Evolutionary conservation across 2,888 invertebrate species (phyloP).

Genomic region (Sesamia inferens): DNA sequence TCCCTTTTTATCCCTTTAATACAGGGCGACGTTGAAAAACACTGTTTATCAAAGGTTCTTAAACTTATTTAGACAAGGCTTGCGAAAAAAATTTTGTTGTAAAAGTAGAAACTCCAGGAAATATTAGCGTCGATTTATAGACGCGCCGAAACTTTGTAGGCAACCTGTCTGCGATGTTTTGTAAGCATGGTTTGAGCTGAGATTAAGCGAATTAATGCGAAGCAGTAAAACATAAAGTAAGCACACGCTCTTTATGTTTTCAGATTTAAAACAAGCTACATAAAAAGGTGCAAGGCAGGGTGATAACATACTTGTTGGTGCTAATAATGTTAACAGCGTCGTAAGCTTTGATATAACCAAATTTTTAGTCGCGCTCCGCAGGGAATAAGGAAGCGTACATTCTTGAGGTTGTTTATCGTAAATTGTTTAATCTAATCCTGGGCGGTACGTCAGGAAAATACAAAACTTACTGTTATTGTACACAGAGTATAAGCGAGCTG

Average conservation of each 20-base stretch:
- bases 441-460: constrained; percentile 42
- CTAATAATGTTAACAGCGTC: constrained; percentile 41
- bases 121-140: constrained; percentile 60
- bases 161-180: constrained; percentile 44
- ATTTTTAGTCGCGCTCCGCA: constrained; percentile 37
- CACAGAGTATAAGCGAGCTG: constrained; percentile 16
- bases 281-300: constrained; percentile 22
- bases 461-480: constrained; percentile 39
- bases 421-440: constrained; percentile 56
- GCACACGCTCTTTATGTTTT: constrained; percentile 16
- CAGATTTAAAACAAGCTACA: constrained; percentile 26
- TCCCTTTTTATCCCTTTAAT: constrained; percentile 47
- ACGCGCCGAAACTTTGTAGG: constrained; percentile 54
- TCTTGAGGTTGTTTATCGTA: constrained; percentile 53
- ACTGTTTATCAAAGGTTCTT: constrained; percentile 49
- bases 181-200: constrained; percentile 41
- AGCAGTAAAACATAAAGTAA: constrained; percentile 31
- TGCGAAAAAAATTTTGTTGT: constrained; percentile 54
- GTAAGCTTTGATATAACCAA: constrained; percentile 49
- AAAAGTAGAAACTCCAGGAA: constrained; percentile 59
- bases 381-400: constrained; percentile 37
- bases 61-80: constrained; percentile 52
- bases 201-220: constrained; percentile 46
- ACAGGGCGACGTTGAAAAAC: constrained; percentile 44
- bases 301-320: constrained; percentile 35